phyloP scores from a whole-genome alignment of 2,113 vertebrate genomes.

The Aplodontia rufa region DNA sequence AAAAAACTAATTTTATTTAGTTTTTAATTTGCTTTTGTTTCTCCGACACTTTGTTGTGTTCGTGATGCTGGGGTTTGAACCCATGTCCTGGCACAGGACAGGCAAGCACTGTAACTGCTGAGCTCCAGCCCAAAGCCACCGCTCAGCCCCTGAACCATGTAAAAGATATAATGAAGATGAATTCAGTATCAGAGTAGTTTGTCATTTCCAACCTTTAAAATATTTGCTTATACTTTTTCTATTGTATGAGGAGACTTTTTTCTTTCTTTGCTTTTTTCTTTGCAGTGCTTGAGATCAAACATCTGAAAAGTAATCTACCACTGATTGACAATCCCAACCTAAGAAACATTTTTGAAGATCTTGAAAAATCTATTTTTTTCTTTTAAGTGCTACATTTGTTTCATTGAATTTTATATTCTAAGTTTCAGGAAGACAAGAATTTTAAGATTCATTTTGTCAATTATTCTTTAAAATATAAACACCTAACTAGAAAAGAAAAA shows the following conservation, averaged over 20 bases:
- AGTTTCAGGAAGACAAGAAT: background rate
- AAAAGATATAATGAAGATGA: background rate
- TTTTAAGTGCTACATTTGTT: background rate
- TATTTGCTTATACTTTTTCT: too few species aligned
- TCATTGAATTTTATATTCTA: background rate
- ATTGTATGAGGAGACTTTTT: too few species aligned
- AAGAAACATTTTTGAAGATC: background rate
- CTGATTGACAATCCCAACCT: background rate
- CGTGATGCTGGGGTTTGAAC: too few species aligned
- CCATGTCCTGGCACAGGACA: too few species aligned
- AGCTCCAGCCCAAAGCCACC: too few species aligned
- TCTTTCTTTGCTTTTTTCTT: too few species aligned
- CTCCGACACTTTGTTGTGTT: too few species aligned
- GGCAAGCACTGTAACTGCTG: too few species aligned
- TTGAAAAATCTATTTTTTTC: background rate
- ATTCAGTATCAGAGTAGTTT: background rate
- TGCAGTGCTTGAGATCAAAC: too few species aligned
- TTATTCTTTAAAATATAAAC: slow-evolving; percentile 18
- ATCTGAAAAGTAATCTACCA: background rate
- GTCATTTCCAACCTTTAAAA: background rate
- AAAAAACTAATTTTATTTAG: too few species aligned
- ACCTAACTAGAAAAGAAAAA: background rate
- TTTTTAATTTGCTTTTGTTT: too few species aligned
- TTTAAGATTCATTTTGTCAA: background rate
- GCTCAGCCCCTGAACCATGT: too few species aligned